A percentile compares a stretch with the other conserved stretches of the same genome.
phyloP scores from a whole-genome alignment of 2,113 vertebrate genomes.

The Aptenodytes forsteri region DNA sequence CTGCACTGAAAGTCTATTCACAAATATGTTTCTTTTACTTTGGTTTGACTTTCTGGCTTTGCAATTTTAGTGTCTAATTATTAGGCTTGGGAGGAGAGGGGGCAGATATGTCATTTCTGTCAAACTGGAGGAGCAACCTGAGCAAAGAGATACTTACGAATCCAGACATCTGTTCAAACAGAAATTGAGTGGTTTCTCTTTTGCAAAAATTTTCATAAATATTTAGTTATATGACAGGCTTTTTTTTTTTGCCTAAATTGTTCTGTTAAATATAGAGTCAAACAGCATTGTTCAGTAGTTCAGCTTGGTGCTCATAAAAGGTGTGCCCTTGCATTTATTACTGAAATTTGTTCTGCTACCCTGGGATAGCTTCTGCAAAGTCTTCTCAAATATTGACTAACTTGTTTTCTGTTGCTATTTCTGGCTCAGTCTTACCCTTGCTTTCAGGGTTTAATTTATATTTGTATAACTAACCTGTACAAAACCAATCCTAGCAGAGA shows the following conservation, averaged over 20 bases:
- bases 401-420: conserved; percentile 2
- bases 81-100: background rate
- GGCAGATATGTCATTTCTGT: background rate
- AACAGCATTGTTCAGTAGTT: background rate
- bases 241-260: background rate
- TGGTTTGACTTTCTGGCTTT: background rate
- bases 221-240: background rate
- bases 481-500: background rate
- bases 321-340: conserved; percentile 13
- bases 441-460: background rate
- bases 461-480: background rate
- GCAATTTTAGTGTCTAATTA: background rate
- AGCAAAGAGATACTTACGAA: conserved; percentile 18
- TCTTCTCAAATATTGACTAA: conserved; percentile 20
- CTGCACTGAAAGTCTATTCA: background rate
- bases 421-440: background rate
- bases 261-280: background rate
- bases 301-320: background rate
- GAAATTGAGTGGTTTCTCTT: background rate
- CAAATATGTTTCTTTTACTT: background rate
- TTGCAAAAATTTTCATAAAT: conserved; percentile 8
- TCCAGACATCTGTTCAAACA: conserved; percentile 35
- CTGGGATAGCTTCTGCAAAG: background rate
- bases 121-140: background rate
- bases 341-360: background rate